phyloP scores from a whole-genome alignment of 1,140 invertebrate genomes.

The Zaprionus gabonicus region DNA sequence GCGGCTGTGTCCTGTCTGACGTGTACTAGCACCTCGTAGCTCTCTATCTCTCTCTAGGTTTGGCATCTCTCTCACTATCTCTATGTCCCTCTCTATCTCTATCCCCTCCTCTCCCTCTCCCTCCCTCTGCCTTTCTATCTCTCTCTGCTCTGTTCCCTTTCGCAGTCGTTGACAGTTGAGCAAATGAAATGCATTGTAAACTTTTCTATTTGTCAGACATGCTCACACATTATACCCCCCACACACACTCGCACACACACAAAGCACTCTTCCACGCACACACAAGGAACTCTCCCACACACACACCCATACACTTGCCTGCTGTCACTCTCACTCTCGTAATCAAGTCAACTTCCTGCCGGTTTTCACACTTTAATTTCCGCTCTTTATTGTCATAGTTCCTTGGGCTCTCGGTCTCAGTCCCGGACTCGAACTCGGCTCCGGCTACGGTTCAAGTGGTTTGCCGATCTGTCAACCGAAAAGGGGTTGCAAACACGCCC shows the following conservation, averaged over 20 bases:
- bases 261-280: conserved; percentile 12
- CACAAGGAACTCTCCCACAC: not conserved
- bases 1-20: conserved; percentile 39
- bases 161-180: conserved; percentile 50
- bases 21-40: not conserved
- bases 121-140: not conserved
- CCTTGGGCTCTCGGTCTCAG: conserved; percentile 23
- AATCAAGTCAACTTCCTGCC: conserved; percentile 80
- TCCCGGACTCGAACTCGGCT: conserved; percentile 31
- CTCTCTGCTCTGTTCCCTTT: conserved; percentile 26
- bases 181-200: conserved; percentile 77
- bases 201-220: conserved; percentile 73
- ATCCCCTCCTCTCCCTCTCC: not conserved
- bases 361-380: conserved; percentile 81
- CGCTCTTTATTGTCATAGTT: conserved; percentile 81
- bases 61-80: not conserved
- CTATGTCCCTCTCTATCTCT: not conserved
- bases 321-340: conserved; percentile 50
- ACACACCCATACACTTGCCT: not conserved
- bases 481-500: conserved; percentile 35
- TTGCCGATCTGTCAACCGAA: conserved; percentile 44
- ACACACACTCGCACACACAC: conserved; percentile 25
- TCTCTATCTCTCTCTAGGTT: conserved; percentile 20
- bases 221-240: conserved; percentile 21
- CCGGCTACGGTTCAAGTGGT: conserved; percentile 51